Conservation (phyloP, 2,113 vertebrate genomes). For the Struthidea cinerea region DNA sequence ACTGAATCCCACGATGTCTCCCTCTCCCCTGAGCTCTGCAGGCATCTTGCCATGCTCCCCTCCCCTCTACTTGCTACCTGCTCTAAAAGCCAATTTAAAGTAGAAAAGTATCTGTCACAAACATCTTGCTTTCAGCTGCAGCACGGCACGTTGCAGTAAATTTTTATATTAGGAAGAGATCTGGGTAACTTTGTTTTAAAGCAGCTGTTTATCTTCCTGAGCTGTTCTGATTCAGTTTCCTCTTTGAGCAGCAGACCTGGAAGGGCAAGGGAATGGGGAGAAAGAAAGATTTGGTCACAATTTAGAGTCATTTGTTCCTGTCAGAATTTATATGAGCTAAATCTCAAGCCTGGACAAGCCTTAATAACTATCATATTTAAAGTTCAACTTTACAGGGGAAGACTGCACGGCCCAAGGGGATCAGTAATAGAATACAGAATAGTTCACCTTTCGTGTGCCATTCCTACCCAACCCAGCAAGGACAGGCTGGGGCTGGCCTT, state of each 20-base stretch:
- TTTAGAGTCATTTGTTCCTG: conserved; percentile 45
- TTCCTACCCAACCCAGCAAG: neutral
- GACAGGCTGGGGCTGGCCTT: conserved; percentile 20
- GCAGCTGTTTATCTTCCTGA: neutral
- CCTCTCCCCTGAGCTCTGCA: conserved; percentile 57
- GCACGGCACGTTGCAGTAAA: neutral
- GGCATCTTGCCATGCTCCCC: conserved; percentile 77
- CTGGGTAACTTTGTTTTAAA: conserved; percentile 1
- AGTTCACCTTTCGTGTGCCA: conserved; percentile 15
- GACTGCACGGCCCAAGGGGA: conserved; percentile 28
- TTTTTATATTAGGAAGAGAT: neutral
- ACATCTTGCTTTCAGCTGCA: neutral
- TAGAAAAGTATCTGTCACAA: neutral
- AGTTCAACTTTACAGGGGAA: conserved; percentile 33
- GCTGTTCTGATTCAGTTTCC: neutral
- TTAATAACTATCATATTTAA: conserved; percentile 59
- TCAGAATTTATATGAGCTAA: conserved; percentile 55
- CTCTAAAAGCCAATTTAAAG: conserved; percentile 70
- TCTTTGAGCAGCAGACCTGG: neutral
- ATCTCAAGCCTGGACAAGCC: conserved; percentile 34
- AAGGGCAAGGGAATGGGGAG: neutral
- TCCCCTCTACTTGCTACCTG: conserved; percentile 76
- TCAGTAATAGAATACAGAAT: conserved; percentile 32
- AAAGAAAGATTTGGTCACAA: conserved; percentile 16
- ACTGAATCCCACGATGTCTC: conserved; percentile 70